Base-by-base conservation (phyloP, 2,888 invertebrate genomes). In the Diadegma fenestrale region DNA sequence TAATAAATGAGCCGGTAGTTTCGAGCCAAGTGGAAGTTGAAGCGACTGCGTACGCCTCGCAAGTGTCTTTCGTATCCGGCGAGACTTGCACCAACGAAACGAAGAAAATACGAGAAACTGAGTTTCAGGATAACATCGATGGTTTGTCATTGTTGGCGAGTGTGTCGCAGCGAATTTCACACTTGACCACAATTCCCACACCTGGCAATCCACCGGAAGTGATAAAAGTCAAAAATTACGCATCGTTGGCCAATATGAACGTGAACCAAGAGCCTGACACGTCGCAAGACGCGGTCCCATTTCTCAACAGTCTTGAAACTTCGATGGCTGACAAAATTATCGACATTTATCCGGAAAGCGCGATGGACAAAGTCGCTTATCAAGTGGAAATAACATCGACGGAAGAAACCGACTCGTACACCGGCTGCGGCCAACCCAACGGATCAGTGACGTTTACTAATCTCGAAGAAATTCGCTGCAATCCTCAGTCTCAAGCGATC, bases 91-190 rank as follows among this genome's bases (percentile, higher is more conserved):
- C 10, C 3, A 22, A 6, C 63, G 72, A 68, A 17, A 19, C 85
- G 33, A 77, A 81, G 7, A 77, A 88, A 71, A 84, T 84, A 12
- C 82, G 86, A 17, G 88, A 89, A 45, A 66, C 80, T 61, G 90
- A 92, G 19, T 88, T 91, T 69, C 89, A 89, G 48, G 93, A 91
- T n/a, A 91, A 91, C 45, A 91, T 93, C 43, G 94, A 93, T 26
- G 94, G 93, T 10, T 86, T 94, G 3, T 91, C 92, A 22, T 85
- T 94, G 33, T 86, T 94, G 22, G 94, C 94, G 3, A 91, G 90
- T 73, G 93, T 94, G 4, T 93, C 93, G 0, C 92, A 93, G 51
- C 89, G 91, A 37, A 86, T 91, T 8, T 88, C 91, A 1, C 89
- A 90, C 43, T 86, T 91, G 33, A 91, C 77, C 66, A 81, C 85